A percentile compares a stretch with the other conserved stretches of the same genome.
Evolutionary conservation across 2,113 vertebrate species (phyloP).

Genomic region (Scatophagus argus): DNA sequence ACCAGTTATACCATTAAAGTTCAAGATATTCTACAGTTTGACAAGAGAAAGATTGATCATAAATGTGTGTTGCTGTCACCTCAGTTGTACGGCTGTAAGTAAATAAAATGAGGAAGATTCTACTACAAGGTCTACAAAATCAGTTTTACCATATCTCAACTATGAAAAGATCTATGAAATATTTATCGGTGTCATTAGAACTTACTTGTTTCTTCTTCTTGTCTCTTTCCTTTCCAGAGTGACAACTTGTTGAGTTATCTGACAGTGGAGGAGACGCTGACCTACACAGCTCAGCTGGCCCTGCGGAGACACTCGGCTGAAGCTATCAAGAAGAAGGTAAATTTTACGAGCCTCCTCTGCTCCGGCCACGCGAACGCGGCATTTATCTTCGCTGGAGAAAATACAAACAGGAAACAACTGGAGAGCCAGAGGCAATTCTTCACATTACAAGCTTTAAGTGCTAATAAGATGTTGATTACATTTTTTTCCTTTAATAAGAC

Average conservation of each 20-base stretch:
- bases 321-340: conserved; percentile 89
- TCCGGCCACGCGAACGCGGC: rapidly evolving
- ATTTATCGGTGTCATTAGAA: not conserved
- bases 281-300: conserved; percentile 90
- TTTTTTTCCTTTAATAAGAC: not conserved
- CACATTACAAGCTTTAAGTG: not conserved
- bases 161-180: not conserved
- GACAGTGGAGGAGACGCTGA: conserved; percentile 92
- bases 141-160: not conserved
- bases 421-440: not conserved
- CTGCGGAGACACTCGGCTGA: conserved; percentile 77
- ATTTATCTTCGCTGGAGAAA: not conserved
- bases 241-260: conserved; percentile 92
- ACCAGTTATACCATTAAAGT: not conserved
- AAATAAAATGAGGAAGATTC: not conserved
- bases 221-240: conserved; percentile 77
- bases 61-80: not conserved
- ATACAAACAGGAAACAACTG: not conserved
- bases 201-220: conserved; percentile 13
- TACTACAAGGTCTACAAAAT: not conserved
- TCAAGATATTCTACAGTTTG: not conserved
- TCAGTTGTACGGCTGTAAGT: not conserved
- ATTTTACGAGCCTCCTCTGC: not conserved
- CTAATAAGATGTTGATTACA: no score
- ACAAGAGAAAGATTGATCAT: not conserved